Conservation (phyloP, 2,888 invertebrate genomes). For the Cheilosia vernalis region DNA sequence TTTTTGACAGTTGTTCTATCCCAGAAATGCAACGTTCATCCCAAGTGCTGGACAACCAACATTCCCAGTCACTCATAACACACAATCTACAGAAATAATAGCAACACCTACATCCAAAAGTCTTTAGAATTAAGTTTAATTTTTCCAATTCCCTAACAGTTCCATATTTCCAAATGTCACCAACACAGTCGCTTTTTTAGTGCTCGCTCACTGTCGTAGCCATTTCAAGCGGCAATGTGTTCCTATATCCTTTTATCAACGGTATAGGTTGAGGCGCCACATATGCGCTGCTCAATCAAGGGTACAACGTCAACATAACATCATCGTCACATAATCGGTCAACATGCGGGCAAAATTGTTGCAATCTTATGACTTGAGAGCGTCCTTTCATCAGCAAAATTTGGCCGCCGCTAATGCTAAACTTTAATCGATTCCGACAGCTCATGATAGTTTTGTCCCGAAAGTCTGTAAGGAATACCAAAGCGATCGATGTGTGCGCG, state of each 20-base stretch:
- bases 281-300: constrained; percentile 63
- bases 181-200: constrained; percentile 2
- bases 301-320: constrained; percentile 59
- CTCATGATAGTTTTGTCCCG: constrained; percentile 65
- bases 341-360: constrained; percentile 69
- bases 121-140: background rate
- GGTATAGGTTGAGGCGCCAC: constrained; percentile 51
- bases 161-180: background rate
- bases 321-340: constrained; percentile 64
- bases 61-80: too few species aligned
- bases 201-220: constrained; percentile 10
- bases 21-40: too few species aligned
- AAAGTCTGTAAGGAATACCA: constrained; percentile 28
- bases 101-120: too few species aligned
- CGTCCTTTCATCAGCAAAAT: constrained; percentile 63
- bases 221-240: constrained; percentile 12
- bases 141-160: background rate
- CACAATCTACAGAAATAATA: too few species aligned
- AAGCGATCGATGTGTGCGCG: constrained; percentile 53
- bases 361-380: constrained; percentile 48
- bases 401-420: constrained; percentile 41
- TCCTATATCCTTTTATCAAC: constrained; percentile 28
- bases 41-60: too few species aligned
- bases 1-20: too few species aligned
- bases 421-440: constrained; percentile 72